Evolutionary conservation across 2,888 invertebrate genomes (phyloP), one percentile per base, ranked within the genome.

Genomic region (Pterostichus madidus): DNA sequence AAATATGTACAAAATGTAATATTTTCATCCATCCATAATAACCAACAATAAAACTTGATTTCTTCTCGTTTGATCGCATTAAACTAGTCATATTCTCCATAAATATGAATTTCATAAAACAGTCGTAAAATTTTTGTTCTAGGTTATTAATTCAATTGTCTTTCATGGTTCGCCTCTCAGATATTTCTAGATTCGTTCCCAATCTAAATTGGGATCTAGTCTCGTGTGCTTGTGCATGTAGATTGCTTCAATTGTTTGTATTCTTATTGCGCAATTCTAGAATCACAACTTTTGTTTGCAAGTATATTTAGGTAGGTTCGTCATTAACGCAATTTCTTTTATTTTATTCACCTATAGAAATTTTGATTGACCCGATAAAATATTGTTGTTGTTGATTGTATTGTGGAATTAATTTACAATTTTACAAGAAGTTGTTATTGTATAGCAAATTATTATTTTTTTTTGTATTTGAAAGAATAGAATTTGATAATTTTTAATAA

Each of bases 71-170:
- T 5, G 13, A 44, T 44, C 7, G 11, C 11, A 10, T 1, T 0
- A 44, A 10, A 10, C 44, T 44, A 7, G 1, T 44, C 44, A 24
- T 11, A 44, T 5, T 10, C 44, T 49, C 49, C 5, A 49, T 49
- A 49, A 49, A 10, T 10, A 49, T 49, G 13, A 49, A 49, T 49
- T 49, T 49, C n/a, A 49, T n/a, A 49, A 49, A 49, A 49, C 49
- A 13, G 49, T 13, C 49, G n/a, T 49, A 49, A 49, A 49, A 49
- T 7, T 8, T 8, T 10, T 10, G 49, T 49, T 49, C 49, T 13
- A 49, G 13, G 49, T 49, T 49, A 49, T 49, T 49, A 49, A 49
- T 49, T 49, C 49, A 49, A 49, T 49, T 49, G 49, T 49, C 49
- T 13, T 49, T 49, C 13, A 49, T 49, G 13, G 49, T 49, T n/a